phyloP scores from a whole-genome alignment of 2,888 invertebrate species.

The Drosophila atripex region DNA sequence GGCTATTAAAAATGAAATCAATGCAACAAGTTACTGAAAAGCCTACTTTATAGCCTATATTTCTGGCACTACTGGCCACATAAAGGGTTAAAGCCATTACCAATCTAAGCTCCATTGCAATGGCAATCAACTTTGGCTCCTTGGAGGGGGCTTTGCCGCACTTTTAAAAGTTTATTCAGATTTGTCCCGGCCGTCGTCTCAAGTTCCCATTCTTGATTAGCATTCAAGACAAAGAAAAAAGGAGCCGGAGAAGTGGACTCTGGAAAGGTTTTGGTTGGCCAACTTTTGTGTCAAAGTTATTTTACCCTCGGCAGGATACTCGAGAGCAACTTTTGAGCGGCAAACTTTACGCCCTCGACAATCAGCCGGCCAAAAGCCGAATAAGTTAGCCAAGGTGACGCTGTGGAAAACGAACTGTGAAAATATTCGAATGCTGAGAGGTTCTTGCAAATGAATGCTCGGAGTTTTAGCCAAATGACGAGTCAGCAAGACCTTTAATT shows the following conservation, averaged over 20 bases:
- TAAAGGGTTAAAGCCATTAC: conserved; percentile 6
- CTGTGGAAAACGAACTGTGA: conserved; percentile 12
- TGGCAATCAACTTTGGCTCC: conserved; percentile 27
- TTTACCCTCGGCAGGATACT: conserved; percentile 67
- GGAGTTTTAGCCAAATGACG: conserved; percentile 15
- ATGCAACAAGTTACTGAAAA: neutral
- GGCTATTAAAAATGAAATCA: neutral
- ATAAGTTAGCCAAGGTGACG: conserved; percentile 51
- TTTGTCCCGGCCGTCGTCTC: conserved; percentile 1
- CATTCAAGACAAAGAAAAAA: conserved; percentile 7
- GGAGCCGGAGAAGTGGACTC: conserved; percentile 15
- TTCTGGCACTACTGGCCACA: conserved; percentile 4
- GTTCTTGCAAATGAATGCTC: conserved; percentile 10
- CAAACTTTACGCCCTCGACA: conserved; percentile 66
- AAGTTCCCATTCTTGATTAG: conserved; percentile 14
- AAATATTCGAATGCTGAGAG: conserved; percentile 15
- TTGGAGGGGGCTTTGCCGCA: conserved; percentile 20
- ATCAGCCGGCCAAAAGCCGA: conserved; percentile 53
- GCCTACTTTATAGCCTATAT: neutral
- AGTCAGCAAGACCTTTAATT: conserved; percentile 21
- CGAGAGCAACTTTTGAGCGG: conserved; percentile 62
- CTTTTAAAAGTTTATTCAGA: conserved; percentile 41
- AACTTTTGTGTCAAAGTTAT: conserved; percentile 65
- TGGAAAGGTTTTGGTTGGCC: conserved; percentile 34
- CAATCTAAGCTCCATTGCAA: conserved; percentile 20